Base-by-base conservation (phyloP, 2,888 invertebrate species). In the Rhynchonema sp. region DNA sequence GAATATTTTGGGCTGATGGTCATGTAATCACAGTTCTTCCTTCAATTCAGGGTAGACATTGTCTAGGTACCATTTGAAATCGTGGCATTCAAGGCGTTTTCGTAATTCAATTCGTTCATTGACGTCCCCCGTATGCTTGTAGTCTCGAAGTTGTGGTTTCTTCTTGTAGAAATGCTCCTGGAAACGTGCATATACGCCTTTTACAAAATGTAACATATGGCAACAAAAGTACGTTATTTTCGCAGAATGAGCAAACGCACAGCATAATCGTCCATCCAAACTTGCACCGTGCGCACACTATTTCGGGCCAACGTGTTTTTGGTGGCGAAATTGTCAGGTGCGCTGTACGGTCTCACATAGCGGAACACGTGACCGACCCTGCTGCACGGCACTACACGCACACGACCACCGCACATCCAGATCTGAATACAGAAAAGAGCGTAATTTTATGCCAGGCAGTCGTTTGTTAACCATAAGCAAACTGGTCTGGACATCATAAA, bases 241-340 rank as follows among this genome's bases (percentile, higher is more conserved):
- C 64, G 65, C 61, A 66, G 6, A 28, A 58, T 23, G 58, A 64
- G 65, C 63, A 68, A 65, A 62, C 66, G 63, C 66, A 84, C 85
- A 78, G 89, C 85, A 87, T 94, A 96, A 78, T 96, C 91, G 82
- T 96, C 98, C 86, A 99, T 87, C 98, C 98, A 99, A 72, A 98
- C 98, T 78, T 92, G 90, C 71, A 94, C 96, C 71, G 94, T 91
- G 72, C 98, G 83, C n/a, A n/a, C n/a, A n/a, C n/a, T n/a, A n/a
- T n/a, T n/a, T n/a, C n/a, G n/a, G n/a, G n/a, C n/a, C 71, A 92
- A 90, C 69, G 94, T 90, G 80, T 99, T 99, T 79, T 92, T 90
- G 64, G 86, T 84, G 79, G 74, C 76, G 58, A 74, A 74, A 9
- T 30, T 94, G 70, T 94, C 94, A 62, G 94, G 94, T 83, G 94